phyloP scores from a whole-genome alignment of 2,113 vertebrate species.

The Psilopogon haemacephalus region DNA sequence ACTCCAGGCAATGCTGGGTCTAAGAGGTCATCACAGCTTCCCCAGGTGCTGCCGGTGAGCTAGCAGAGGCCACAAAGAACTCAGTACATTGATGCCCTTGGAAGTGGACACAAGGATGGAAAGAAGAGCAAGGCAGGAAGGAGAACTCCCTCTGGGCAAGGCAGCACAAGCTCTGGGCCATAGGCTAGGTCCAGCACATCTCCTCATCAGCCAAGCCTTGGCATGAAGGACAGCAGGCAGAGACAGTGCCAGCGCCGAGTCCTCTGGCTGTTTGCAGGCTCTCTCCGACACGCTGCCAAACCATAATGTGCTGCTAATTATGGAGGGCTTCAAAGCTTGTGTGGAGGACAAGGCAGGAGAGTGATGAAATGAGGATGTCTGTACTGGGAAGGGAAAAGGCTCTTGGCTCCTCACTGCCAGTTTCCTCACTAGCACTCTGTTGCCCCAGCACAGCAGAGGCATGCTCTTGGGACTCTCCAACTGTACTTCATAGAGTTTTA shows the following conservation, averaged over 20 bases:
- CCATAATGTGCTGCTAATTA: not conserved
- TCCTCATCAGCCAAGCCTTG: not conserved
- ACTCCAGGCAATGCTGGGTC: not conserved
- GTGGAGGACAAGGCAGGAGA: not conserved
- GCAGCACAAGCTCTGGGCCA: not conserved
- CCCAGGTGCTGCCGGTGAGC: not conserved
- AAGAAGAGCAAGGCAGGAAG: not conserved
- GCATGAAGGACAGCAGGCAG: not conserved
- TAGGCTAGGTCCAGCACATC: not conserved
- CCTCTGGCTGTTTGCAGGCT: not conserved
- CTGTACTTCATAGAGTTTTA: not conserved
- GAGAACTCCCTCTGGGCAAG: not conserved
- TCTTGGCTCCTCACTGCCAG: not conserved
- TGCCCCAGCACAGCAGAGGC: not conserved
- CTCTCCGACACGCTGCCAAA: not conserved
- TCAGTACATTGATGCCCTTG: not conserved
- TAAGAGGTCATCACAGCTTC: not conserved
- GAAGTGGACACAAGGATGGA: accelerated
- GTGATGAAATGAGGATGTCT: not conserved
- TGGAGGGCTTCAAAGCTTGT: not conserved
- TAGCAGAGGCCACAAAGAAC: not conserved
- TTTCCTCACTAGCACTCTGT: not conserved
- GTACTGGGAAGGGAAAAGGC: not conserved
- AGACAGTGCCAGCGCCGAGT: not conserved
- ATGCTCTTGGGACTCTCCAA: not conserved